Evolutionary conservation across 2,113 vertebrate species (phyloP), one percentile per base, ranked within the genome.

Genomic region (Gallinago undulata): DNA sequence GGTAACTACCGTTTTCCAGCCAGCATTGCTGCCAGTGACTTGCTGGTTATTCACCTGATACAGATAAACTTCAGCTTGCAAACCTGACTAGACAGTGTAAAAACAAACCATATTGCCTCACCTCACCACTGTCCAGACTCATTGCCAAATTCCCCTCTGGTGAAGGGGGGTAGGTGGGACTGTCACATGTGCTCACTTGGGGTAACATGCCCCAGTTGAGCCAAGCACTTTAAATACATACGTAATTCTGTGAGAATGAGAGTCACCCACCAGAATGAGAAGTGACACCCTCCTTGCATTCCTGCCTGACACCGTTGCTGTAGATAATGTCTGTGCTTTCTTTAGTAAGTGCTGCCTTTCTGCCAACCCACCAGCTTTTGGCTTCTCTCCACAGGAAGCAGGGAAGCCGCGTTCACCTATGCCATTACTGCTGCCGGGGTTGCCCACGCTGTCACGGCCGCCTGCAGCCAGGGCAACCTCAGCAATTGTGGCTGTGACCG

Each of bases 401-500:
- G 99, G 82, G 99, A 99, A 92, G 99, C 99, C 13, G 99, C 99
- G 2, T 99, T 99, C 98, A 99, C 99, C 15, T 99, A 99, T 8
- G 99, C 99, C 98, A 99, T 99, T 98, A 99, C 99, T 0, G 99
- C 99, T 1, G 99, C 99, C 2, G 99, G 99, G 5, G 99, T 99
- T 48, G 99, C 99, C 7, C 99, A 99, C 3, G 99, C 99, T 2
- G 99, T 99, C 96, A 99, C 99, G 0, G 98, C 99, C 1, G 99
- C 99, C 76, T 99, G 99, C 96, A 99, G 99, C 98, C 99, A 99
- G 96, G 99, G 99, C 94, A 99, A 99, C 98, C 98, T 99, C 94
- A 99, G 99, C 98, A 99, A 99, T 97, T 99, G 99, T 10, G 99
- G 99, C 95, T 99, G 99, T 43, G 99, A 99, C 98, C 98, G 99